Base-by-base conservation (phyloP, 2,888 invertebrate species). In the Boloria euphrosyne region DNA sequence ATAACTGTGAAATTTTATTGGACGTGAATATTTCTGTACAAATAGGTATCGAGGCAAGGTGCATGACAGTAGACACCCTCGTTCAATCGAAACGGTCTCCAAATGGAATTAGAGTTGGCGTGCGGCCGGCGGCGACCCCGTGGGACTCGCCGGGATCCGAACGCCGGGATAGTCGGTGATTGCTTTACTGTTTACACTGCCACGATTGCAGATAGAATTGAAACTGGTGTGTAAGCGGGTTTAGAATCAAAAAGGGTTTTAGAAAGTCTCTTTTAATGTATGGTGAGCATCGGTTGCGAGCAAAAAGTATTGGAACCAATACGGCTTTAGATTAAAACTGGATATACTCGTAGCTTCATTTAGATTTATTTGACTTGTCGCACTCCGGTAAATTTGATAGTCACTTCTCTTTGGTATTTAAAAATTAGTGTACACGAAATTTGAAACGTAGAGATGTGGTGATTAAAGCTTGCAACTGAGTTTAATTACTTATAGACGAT, bases 181-280 rank as follows among this genome's bases (percentile, higher is more conserved):
- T 84, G 85, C 83, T 85, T 84, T 79, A 80, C 81, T 86, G 80
- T 86, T 85, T 83, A 80, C 85, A 78, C 80, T 80, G 81, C 80
- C 62, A 49, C 63, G 68, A 66, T 69, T 65, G 68, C 65, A 70
- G 71, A 71, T 70, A 68, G 68, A 70, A 69, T 65, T 57, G 66
- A 58, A 68, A 59, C 68, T 62, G 63, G 62, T 54, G 54, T 59
- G 66, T 64, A 66, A 66, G 66, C 68, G 64, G 71, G 70, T 66
- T 70, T 68, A 67, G 54, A 59, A 60, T 59, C 62, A 66, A 66
- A 66, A 66, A 62, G 66, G 62, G 52, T 66, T 38, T 62, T 66
- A 46, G 69, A 58, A 66, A 69, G 66, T 67, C 62, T 49, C 58
- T 67, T 67, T 67, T 62, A 66, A 69, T 54, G 66, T 65, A 65